Evolutionary conservation across 2,888 invertebrate genomes (phyloP).

Genomic region (Sinodicranocentrus sp.): DNA sequence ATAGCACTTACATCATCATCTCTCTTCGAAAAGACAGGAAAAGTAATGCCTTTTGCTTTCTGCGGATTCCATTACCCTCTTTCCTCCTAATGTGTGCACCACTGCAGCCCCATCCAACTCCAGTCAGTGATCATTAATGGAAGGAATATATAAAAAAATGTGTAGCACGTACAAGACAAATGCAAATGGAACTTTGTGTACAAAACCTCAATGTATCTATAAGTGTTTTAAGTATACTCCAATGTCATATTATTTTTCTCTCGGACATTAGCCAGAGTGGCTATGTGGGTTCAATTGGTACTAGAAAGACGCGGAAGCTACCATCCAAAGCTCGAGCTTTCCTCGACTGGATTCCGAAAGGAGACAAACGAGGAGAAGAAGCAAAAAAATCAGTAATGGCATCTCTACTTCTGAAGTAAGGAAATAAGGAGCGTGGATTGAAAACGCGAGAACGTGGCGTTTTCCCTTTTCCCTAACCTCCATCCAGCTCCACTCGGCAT

Average conservation of each 20-base stretch:
- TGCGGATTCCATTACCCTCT: neutral
- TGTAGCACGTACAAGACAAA: no score
- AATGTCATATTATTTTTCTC: constrained; percentile 10
- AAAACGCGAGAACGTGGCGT: neutral
- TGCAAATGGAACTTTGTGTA: constrained; percentile 3
- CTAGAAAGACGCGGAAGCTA: no score
- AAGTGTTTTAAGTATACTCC: neutral
- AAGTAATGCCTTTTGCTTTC: constrained; percentile 11
- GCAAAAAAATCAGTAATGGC: constrained; percentile 11
- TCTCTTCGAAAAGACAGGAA: neutral
- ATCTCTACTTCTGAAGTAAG: neutral
- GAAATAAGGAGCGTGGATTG: neutral
- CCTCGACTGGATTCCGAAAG: neutral
- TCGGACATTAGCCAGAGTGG: no score
- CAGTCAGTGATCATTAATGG: no score
- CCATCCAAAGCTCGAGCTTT: no score
- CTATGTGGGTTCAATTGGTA: no score
- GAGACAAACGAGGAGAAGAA: constrained; percentile 5
- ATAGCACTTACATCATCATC: neutral
- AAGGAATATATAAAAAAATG: no score
- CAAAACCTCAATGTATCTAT: neutral
- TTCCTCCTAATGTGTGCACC: neutral
- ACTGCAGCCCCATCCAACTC: no score
- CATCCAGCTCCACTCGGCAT: no score
- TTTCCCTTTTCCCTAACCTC: neutral